Evolutionary conservation across 1,140 invertebrate species (phyloP).

Genomic region (Euborellia annulipes): DNA sequence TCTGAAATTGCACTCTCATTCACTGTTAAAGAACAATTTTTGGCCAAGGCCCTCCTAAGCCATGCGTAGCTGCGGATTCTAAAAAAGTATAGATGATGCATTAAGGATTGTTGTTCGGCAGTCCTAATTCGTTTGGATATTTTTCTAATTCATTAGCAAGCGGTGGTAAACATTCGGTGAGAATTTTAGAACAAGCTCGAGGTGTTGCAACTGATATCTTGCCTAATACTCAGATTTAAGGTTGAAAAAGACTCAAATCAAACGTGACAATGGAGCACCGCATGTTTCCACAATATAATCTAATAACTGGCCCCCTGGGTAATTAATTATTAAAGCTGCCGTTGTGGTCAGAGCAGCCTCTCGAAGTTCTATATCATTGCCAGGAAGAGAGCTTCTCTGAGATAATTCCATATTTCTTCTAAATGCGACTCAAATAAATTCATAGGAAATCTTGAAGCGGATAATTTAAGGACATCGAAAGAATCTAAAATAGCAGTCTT

Average conservation of each 20-base stretch:
- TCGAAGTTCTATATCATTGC: conserved; percentile 30
- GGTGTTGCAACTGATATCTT: neutral
- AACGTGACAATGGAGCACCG: conserved; percentile 26
- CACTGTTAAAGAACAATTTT: too few species aligned
- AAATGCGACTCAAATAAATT: conserved; percentile 18
- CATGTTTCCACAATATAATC: conserved; percentile 23
- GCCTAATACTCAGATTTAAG: neutral
- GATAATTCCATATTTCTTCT: conserved; percentile 24
- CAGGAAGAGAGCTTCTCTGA: conserved; percentile 27
- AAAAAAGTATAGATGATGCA: too few species aligned
- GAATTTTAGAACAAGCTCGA: conserved; percentile 28
- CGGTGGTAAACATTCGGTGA: conserved; percentile 32
- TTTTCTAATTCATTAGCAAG: conserved; percentile 21
- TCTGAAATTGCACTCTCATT: too few species aligned
- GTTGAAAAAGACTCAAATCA: conserved; percentile 16
- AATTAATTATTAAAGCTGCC: conserved; percentile 22
- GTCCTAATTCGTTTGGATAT: too few species aligned
- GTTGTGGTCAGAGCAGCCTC: conserved; percentile 29
- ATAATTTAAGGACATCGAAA: conserved; percentile 51
- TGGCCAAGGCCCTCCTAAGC: too few species aligned
- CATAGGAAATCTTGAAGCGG: conserved; percentile 15
- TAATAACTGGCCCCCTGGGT: conserved; percentile 14
- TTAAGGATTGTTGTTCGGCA: too few species aligned
- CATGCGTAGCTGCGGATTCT: too few species aligned
- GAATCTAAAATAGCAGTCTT: conserved; percentile 70